Conservation (phyloP, 2,888 invertebrate species). For the Nemoura dubitans region DNA sequence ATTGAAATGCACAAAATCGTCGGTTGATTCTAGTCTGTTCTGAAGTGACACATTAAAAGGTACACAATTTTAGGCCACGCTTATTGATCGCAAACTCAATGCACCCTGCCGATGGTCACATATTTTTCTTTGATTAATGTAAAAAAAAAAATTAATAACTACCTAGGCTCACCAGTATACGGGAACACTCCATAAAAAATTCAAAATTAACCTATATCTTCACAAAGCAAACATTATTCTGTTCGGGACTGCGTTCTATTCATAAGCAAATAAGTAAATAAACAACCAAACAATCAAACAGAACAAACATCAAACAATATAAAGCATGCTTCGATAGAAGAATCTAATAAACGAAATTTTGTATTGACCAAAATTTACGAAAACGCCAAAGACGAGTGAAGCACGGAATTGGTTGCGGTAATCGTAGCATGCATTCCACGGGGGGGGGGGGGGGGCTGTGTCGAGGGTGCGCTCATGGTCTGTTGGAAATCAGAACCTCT, state of each 20-base stretch:
- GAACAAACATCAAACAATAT: constrained; percentile 12
- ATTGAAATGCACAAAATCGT: too few species aligned
- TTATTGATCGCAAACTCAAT: neutral
- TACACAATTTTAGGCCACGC: neutral
- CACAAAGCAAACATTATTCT: constrained; percentile 7
- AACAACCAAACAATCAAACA: constrained; percentile 12
- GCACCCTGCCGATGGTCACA: neutral
- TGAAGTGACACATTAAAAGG: too few species aligned
- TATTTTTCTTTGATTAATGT: constrained; percentile 12
- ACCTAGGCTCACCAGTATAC: neutral
- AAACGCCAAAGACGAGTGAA: neutral
- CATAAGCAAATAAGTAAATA: constrained; percentile 12
- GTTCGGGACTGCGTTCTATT: neutral
- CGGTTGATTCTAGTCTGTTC: too few species aligned
- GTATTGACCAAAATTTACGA: constrained; percentile 5
- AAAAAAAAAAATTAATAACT: neutral
- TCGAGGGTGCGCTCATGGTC: neutral
- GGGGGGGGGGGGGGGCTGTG: neutral
- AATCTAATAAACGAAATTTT: neutral
- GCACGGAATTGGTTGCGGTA: neutral
- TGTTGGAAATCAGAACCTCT: too few species aligned
- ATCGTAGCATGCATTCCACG: neutral
- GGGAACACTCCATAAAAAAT: neutral
- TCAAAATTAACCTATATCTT: constrained; percentile 12
- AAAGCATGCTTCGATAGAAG: constrained; percentile 7